Percentiles rank a stretch among this genome's conserved stretches.
These are phyloP conservation scores for Lasioglossum calceatum DNA, from an alignment of 2,888 invertebrate species.

Conservation along the genomic window DNA sequence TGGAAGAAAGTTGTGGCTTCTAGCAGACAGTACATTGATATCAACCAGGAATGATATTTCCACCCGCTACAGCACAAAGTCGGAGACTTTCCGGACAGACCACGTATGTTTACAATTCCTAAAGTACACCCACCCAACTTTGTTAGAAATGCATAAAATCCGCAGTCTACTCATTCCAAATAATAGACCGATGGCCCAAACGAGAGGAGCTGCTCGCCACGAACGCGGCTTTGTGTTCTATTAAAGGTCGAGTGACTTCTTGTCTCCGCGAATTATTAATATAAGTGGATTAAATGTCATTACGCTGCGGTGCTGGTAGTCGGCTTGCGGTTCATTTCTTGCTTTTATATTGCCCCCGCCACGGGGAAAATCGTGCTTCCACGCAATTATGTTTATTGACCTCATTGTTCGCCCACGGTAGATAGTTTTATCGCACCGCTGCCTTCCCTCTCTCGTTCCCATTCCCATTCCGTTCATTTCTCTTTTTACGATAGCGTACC, in stretches of 20 bases:
- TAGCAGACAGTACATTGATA: too few relatives aligned
- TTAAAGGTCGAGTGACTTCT: slow-evolving; percentile 27
- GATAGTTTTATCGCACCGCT: neutral
- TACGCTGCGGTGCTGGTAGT: neutral
- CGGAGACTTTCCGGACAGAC: too few relatives aligned
- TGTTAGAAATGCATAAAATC: too few relatives aligned
- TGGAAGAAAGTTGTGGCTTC: too few relatives aligned
- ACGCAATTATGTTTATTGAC: neutral
- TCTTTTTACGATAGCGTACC: neutral
- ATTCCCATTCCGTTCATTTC: slow-evolving; percentile 1
- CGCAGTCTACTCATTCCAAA: neutral
- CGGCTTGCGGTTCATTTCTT: slow-evolving; percentile 9
- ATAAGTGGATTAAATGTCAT: slow-evolving; percentile 28
- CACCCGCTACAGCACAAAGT: too few relatives aligned
- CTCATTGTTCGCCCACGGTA: neutral
- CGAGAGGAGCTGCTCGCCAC: neutral
- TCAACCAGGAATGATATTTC: too few relatives aligned
- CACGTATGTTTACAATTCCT: too few relatives aligned
- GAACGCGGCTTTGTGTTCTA: neutral
- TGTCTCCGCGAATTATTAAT: slow-evolving; percentile 39
- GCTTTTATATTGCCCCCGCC: neutral
- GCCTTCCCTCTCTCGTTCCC: neutral
- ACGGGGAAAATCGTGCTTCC: neutral
- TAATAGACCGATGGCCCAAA: neutral
- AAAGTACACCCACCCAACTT: too few relatives aligned